phyloP scores from a whole-genome alignment of 2,797 vertebrate species.

The Crenichthys baileyi region DNA sequence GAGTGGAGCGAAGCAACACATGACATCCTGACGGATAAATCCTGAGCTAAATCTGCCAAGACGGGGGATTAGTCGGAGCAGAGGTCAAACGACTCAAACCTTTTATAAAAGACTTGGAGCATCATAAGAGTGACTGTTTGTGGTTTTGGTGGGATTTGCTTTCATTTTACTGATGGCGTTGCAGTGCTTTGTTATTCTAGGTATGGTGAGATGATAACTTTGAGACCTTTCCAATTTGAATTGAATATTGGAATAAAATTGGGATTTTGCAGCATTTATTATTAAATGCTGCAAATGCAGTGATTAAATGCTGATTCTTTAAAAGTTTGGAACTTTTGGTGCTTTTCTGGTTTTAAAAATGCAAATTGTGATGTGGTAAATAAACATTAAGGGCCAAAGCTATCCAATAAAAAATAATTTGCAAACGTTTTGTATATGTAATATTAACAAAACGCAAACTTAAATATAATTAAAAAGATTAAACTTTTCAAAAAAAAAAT shows the following conservation, averaged over 20 bases:
- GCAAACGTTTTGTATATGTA: not conserved
- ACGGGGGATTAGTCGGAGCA: conserved; percentile 71
- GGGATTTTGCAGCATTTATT: not conserved
- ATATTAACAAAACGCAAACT: not conserved
- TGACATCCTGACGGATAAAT: conserved; percentile 61
- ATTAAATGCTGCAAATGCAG: no score
- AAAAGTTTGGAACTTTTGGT: not conserved
- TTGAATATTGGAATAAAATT: not conserved
- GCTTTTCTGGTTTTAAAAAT: not conserved
- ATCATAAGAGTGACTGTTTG: not conserved
- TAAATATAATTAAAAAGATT: not conserved
- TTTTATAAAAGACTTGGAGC: conserved; percentile 18
- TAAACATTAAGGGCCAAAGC: not conserved
- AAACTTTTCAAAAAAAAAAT: not conserved
- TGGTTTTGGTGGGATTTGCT: conserved; percentile 5
- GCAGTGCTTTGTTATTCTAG: not conserved
- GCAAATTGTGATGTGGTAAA: not conserved
- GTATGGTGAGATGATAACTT: not conserved
- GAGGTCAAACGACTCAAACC: conserved; percentile 46
- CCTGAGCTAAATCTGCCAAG: conserved; percentile 73
- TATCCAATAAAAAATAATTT: not conserved
- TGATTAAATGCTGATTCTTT: not conserved
- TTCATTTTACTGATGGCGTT: not conserved
- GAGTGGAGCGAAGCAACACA: conserved; percentile 29
- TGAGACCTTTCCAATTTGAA: not conserved